Base-by-base conservation (phyloP, 2,797 vertebrate genomes). In the Melanotaenia pygmaea region DNA sequence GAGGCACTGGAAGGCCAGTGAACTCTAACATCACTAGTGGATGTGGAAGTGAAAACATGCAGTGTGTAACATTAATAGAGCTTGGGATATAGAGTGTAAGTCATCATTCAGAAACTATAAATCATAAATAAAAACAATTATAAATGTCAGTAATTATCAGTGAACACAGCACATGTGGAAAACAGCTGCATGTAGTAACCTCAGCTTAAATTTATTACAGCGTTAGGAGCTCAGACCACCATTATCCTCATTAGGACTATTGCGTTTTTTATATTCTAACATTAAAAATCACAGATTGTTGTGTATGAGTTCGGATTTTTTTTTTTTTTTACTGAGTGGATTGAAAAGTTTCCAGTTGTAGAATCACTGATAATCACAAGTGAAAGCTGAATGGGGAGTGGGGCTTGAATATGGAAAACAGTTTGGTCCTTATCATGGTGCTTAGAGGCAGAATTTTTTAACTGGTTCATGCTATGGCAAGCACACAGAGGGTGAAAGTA, bases 311-410 rank as follows among this genome's bases (percentile, higher is more conserved):
- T 24, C 43, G 4, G 5, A 66, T 72, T 75, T 71, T 40, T 43
- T 22, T 54, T 5, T 7, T 69, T 73, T 75, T 68, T 37, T 68
- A n/a, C 20, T 22, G 20, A n/a, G 28, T 1, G 5, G 16, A 5
- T 28, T 70, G 24, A 64, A 56, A 32, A 38, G 3, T 70, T 76
- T 74, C 22, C 50, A 37, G 43, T 47, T 59, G 24, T 64, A 54
- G 12, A 70, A 60, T 70, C 59, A 70, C 57, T 11, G 7, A 76
- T 79, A 66, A 83, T 77, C 65, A 73, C 45, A 65, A 45, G 37
- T 43, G 62, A 64, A 24, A 51, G 53, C 26, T 30, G 53, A 56
- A 56, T 16, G 14, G 53, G n/a, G 50, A 22, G 22, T 10, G 9
- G 7, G 47, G 47, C 50, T 10, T 14, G 45, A 47, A 45, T 37